Conservation (phyloP, 2,113 vertebrate species). For the Barnardius zonarius region DNA sequence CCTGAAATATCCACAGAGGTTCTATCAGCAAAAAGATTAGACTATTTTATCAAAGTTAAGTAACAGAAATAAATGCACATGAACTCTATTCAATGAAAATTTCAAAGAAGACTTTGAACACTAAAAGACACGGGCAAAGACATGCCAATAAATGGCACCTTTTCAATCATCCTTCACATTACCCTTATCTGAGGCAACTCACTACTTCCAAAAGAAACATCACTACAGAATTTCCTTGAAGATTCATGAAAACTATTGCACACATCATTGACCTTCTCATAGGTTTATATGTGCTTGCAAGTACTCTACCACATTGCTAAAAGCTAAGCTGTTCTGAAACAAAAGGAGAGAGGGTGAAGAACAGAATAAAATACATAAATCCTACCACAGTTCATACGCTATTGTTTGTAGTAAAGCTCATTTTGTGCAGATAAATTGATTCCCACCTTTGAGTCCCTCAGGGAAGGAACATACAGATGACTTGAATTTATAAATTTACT, state of each 20-base stretch:
- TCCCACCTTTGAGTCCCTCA: background rate
- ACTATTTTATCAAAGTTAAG: background rate
- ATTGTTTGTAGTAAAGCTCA: background rate
- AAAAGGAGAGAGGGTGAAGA: background rate
- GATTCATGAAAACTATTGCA: background rate
- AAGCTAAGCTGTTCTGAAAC: background rate
- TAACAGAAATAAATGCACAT: background rate
- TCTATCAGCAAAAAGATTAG: background rate
- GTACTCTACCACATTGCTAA: accelerated
- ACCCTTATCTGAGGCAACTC: background rate
- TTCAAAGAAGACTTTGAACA: background rate
- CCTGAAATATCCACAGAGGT: background rate
- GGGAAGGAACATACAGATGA: background rate
- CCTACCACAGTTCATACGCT: background rate
- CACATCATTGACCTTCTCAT: background rate
- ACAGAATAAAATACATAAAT: background rate
- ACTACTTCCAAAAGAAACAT: background rate
- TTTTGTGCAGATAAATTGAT: background rate
- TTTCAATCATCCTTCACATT: background rate
- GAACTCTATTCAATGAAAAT: background rate
- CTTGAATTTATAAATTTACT: background rate
- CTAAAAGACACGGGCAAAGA: background rate
- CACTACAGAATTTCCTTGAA: background rate
- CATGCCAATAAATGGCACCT: background rate
- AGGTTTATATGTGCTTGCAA: background rate